phyloP scores from a whole-genome alignment of 2,888 invertebrate genomes.

The Parthenolecanium corni region DNA sequence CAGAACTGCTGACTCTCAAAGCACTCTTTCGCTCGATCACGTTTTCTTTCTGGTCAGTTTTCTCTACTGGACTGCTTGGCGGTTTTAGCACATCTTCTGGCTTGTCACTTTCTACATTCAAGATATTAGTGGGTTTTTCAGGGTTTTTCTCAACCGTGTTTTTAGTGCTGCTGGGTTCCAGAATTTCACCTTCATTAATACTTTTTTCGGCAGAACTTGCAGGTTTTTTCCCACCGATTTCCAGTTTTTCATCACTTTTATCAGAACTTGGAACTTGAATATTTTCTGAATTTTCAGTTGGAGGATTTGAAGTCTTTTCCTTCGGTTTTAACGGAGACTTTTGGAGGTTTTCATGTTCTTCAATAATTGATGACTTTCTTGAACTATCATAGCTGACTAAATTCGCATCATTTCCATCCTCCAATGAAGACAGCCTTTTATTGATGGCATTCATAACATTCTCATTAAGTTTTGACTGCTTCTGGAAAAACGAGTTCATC shows the following conservation, averaged over 20 bases:
- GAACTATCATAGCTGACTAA: constrained; percentile 15
- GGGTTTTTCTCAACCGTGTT: no score
- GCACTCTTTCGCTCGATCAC: constrained; percentile 9
- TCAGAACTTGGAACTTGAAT: no score
- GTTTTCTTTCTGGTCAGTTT: not conserved
- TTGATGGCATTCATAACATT: constrained; percentile 10
- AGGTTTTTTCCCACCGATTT: no score
- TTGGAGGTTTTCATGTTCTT: constrained; percentile 10
- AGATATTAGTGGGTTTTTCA: no score
- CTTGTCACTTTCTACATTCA: no score
- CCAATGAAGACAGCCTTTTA: constrained; percentile 5
- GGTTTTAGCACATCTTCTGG: not conserved
- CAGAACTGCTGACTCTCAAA: not conserved
- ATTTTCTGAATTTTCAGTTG: no score
- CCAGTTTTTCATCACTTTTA: no score
- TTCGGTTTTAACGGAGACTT: no score
- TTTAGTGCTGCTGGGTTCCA: no score
- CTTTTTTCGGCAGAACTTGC: not conserved
- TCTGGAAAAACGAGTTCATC: not conserved
- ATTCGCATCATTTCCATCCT: constrained; percentile 12
- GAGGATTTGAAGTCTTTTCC: no score
- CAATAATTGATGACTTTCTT: constrained; percentile 18
- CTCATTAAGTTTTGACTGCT: constrained; percentile 8
- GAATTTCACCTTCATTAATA: no score
- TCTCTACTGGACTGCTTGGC: not conserved